Evolutionary conservation across 2,888 invertebrate species (phyloP).

Genomic region (Hipparchia semele): DNA sequence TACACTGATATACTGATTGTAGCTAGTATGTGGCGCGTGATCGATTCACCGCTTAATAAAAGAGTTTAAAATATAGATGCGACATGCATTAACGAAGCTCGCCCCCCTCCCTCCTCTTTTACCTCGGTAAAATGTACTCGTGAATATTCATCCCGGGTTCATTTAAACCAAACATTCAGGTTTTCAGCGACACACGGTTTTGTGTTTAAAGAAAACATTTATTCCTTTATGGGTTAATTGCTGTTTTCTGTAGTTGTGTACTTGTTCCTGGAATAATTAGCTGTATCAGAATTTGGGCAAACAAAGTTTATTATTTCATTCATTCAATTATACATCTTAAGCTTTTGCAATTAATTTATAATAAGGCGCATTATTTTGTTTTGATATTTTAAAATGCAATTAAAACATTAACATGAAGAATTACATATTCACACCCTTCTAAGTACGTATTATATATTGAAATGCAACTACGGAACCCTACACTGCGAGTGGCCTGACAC

Average conservation of each 20-base stretch:
- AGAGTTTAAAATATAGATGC: conserved; percentile 57
- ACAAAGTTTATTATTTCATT: too few species aligned
- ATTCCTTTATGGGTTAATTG: conserved; percentile 26
- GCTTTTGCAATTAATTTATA: too few species aligned
- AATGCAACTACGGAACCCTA: too few species aligned
- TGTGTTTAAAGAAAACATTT: conserved; percentile 33
- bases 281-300: not conserved
- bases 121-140: conserved; percentile 48
- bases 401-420: too few species aligned
- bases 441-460: too few species aligned
- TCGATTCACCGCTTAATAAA: conserved; percentile 47
- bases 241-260: conserved; percentile 1
- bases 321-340: too few species aligned
- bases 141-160: conserved; percentile 54
- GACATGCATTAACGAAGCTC: conserved; percentile 57
- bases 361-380: too few species aligned
- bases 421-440: too few species aligned
- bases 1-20: conserved; percentile 13
- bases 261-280: not conserved
- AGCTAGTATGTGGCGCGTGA: conserved; percentile 27
- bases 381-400: too few species aligned
- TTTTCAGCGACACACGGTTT: conserved; percentile 30
- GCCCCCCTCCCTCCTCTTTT: not conserved
- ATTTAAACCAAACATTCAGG: conserved; percentile 37
- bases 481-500: too few species aligned